Conservation (phyloP, 2,797 vertebrate genomes). For the Epinephelus malabaricus region DNA sequence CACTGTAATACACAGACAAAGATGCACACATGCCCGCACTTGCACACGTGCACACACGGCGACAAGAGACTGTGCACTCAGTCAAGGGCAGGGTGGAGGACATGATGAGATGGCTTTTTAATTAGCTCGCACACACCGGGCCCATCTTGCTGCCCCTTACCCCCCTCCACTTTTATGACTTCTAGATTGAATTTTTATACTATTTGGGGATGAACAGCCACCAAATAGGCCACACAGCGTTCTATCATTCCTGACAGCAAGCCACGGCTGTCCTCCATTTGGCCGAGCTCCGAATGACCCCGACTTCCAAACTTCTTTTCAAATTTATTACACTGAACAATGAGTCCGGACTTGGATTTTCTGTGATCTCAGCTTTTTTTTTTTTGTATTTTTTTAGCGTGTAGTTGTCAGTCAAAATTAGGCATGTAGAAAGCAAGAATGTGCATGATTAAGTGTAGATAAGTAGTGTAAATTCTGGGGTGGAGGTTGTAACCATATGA, state of each 20-base stretch:
- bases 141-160: conserved; percentile 75
- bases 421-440: background rate
- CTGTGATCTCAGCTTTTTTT: conserved; percentile 34
- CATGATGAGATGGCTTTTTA: conserved; percentile 85
- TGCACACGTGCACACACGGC: conserved; percentile 31
- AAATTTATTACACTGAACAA: conserved; percentile 55
- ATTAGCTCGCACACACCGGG: conserved; percentile 81
- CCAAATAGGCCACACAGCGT: conserved; percentile 73
- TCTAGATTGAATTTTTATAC: conserved; percentile 85
- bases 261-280: conserved; percentile 64
- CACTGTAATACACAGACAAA: conserved; percentile 35
- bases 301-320: conserved; percentile 55
- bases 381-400: conserved; percentile 47
- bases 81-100: conserved; percentile 82
- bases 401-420: background rate
- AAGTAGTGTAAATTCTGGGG: background rate
- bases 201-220: conserved; percentile 84
- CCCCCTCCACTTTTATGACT: conserved; percentile 78
- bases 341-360: conserved; percentile 23
- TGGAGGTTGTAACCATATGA: background rate
- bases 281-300: conserved; percentile 62
- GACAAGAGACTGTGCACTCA: conserved; percentile 61
- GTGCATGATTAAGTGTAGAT: background rate
- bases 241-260: conserved; percentile 83
- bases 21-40: conserved; percentile 32